These are phyloP conservation scores for Protomyctophum bolini DNA, from an alignment of 2,113 vertebrate genomes.

Conservation along the genomic window DNA sequence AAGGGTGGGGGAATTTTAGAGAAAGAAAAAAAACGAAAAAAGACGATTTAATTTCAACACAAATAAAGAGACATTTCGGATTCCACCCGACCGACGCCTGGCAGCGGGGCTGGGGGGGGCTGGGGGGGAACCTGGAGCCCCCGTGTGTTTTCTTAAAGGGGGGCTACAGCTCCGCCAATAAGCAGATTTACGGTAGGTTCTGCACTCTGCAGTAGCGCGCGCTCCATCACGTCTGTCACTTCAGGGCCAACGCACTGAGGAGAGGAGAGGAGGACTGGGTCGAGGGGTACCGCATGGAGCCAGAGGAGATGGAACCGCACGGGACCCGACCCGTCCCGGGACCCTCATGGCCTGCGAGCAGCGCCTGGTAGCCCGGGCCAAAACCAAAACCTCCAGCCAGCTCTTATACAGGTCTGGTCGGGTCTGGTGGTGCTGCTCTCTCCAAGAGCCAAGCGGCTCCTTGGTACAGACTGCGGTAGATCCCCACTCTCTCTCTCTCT, in stretches of 20 bases:
- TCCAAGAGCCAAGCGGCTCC: constrained; percentile 65
- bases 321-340: constrained; percentile 44
- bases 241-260: constrained; percentile 62
- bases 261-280: constrained; percentile 25
- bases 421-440: constrained; percentile 5
- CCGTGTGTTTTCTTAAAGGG: constrained; percentile 61
- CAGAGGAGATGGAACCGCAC: constrained; percentile 52
- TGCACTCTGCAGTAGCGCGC: constrained; percentile 31
- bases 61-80: constrained; percentile 75
- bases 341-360: too few species aligned
- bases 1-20: too few species aligned
- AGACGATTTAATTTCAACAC: constrained; percentile 75
- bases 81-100: constrained; percentile 67
- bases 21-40: constrained; percentile 37
- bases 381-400: constrained; percentile 57
- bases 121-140: constrained; percentile 40
- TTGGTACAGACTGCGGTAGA: constrained; percentile 70
- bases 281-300: constrained; percentile 27
- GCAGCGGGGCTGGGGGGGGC: too few species aligned
- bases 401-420: constrained; percentile 40
- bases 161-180: constrained; percentile 21
- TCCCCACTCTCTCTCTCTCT: constrained; percentile 51
- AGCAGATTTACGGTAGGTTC: constrained; percentile 63
- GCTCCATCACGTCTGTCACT: constrained; percentile 64
- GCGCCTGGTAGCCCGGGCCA: constrained; percentile 9